phyloP scores from a whole-genome alignment of 2,797 vertebrate species.

The Rhinella marina region DNA sequence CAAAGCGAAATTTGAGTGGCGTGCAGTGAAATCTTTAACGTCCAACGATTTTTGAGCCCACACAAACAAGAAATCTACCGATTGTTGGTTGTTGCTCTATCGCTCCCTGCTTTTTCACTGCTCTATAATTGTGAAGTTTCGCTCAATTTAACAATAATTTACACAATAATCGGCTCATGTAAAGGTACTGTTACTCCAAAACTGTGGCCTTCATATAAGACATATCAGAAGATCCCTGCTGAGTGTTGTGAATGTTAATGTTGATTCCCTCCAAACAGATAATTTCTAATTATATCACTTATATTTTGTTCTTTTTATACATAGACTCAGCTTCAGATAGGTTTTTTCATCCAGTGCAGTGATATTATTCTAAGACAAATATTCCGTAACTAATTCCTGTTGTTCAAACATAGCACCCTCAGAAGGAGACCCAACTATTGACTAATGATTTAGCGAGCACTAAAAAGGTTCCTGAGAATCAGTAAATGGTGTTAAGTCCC shows the following conservation, averaged over 20 bases:
- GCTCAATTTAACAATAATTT: too few relatives aligned
- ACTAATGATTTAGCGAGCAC: conserved; percentile 51
- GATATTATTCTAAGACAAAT: conserved; percentile 36
- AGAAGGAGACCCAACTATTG: conserved; percentile 45
- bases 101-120: too few relatives aligned
- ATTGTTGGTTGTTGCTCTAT: too few relatives aligned
- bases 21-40: too few relatives aligned
- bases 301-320: neutral
- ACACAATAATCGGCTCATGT: too few relatives aligned
- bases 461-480: conserved; percentile 35
- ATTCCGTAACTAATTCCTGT: conserved; percentile 51
- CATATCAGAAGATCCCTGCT: neutral
- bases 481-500: conserved; percentile 60
- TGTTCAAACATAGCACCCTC: conserved; percentile 17
- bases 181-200: neutral
- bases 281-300: too few relatives aligned
- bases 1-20: too few relatives aligned
- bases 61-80: too few relatives aligned
- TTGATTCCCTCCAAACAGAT: neutral
- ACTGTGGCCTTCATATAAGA: neutral
- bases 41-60: too few relatives aligned
- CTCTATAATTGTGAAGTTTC: too few relatives aligned
- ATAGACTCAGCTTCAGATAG: neutral
- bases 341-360: neutral
- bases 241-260: neutral